These are phyloP conservation scores for Procavia capensis DNA, from an alignment of 2,113 vertebrate species.

Conservation along the genomic window DNA sequence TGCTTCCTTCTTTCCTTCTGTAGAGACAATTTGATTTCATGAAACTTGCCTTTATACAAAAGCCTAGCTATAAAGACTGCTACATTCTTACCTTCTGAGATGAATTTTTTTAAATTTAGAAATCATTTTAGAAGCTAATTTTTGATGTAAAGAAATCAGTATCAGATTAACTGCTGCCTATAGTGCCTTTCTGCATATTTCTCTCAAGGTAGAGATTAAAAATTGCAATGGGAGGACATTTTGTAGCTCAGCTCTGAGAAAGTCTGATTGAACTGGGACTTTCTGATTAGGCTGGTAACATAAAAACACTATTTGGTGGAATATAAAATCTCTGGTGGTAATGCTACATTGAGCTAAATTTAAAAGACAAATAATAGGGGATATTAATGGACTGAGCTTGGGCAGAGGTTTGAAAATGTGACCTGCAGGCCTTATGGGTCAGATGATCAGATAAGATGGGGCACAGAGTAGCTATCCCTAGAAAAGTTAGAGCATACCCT, in stretches of 20 bases:
- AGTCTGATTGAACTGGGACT: slow-evolving; percentile 74
- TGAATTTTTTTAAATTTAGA: slow-evolving; percentile 67
- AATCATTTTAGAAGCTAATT: slow-evolving; percentile 75
- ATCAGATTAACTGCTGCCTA: slow-evolving; percentile 64
- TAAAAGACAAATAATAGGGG: slow-evolving; percentile 65
- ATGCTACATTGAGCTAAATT: slow-evolving; percentile 59
- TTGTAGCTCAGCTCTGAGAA: slow-evolving; percentile 56
- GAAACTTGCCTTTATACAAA: not conserved
- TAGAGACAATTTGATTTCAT: slow-evolving; percentile 26
- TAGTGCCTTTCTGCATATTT: slow-evolving; percentile 63
- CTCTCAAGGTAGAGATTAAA: slow-evolving; percentile 73
- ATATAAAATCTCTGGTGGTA: slow-evolving; percentile 63
- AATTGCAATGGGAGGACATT: slow-evolving; percentile 65
- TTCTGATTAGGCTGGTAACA: slow-evolving; percentile 76
- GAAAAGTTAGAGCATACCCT: not conserved
- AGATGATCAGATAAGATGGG: not conserved
- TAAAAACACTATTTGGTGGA: slow-evolving; percentile 72
- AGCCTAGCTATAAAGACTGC: not conserved
- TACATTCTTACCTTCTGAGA: slow-evolving; percentile 1
- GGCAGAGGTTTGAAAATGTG: not conserved
- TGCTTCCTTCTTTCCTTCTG: slow-evolving; percentile 2
- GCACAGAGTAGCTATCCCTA: not conserved
- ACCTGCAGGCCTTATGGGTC: not conserved
- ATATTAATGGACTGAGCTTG: not conserved
- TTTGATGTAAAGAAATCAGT: slow-evolving; percentile 67